These are phyloP conservation scores for Zaprionus capensis DNA, from an alignment of 1,140 invertebrate species.

Conservation along the genomic window DNA sequence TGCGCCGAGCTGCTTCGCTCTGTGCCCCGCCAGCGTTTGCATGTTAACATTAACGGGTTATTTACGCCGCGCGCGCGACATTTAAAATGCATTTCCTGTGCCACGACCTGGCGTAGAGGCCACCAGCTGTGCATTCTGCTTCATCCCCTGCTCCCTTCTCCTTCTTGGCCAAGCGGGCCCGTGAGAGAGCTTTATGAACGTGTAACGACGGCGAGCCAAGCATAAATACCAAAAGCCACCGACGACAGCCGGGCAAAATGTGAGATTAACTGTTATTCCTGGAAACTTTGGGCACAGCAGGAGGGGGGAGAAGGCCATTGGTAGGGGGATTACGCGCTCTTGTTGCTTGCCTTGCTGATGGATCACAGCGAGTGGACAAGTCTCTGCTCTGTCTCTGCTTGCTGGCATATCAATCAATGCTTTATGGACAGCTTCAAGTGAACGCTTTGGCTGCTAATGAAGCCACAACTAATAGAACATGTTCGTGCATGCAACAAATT, in stretches of 20 bases:
- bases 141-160: not conserved
- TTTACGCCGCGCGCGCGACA: constrained; percentile 70
- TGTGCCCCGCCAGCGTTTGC: constrained; percentile 31
- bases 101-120: constrained; percentile 15
- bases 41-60: constrained; percentile 77
- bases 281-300: constrained; percentile 3
- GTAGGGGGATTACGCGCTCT: too few species aligned
- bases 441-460: constrained; percentile 8
- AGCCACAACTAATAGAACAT: not conserved
- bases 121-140: not conserved
- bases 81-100: constrained; percentile 77
- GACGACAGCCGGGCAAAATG: constrained; percentile 44
- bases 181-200: constrained; percentile 60
- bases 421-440: constrained; percentile 23
- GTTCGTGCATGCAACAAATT: constrained; percentile 1
- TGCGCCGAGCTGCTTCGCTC: constrained; percentile 1
- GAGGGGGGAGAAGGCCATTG: not conserved
- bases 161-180: constrained; percentile 29
- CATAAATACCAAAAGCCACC: constrained; percentile 62
- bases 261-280: constrained; percentile 19
- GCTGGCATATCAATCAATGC: constrained; percentile 24
- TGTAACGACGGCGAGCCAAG: constrained; percentile 4
- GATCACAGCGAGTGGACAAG: constrained; percentile 6
- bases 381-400: not conserved
- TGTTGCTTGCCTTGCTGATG: constrained; percentile 28